A percentile compares a stretch with the other conserved stretches of the same genome.
These are phyloP conservation scores for Malaclemys terrapin DNA, from an alignment of 2,113 vertebrate genomes.

Conservation along the genomic window DNA sequence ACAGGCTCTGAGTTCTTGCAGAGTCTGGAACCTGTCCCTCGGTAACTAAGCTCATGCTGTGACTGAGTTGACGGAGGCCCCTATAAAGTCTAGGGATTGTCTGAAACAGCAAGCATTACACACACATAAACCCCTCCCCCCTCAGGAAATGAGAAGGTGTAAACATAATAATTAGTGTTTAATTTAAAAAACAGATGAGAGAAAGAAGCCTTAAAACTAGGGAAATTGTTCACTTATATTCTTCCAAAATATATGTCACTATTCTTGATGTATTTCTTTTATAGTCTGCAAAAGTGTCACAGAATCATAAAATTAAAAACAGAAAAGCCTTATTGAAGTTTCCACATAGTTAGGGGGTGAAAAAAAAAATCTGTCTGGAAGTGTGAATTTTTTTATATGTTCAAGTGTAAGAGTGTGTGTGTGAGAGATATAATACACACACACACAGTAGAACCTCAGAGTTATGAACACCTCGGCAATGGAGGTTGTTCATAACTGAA, in stretches of 20 bases:
- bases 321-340: constrained; percentile 30
- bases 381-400: too few species aligned
- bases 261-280: neutral
- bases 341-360: neutral
- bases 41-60: neutral
- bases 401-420: too few species aligned
- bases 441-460: too few species aligned
- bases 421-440: too few species aligned
- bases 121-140: neutral
- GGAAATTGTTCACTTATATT: neutral
- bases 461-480: too few species aligned
- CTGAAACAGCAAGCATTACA: neutral
- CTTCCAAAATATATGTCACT: neutral
- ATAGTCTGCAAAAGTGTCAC: neutral
- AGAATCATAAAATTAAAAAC: neutral
- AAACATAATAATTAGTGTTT: neutral
- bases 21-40: neutral
- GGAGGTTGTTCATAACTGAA: too few species aligned
- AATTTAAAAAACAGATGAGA: neutral
- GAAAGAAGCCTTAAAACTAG: neutral
- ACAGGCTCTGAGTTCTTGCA: neutral
- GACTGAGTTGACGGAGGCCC: neutral
- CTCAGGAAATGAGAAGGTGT: neutral
- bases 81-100: neutral
- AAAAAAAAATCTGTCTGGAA: neutral